A percentile compares a stretch with the other conserved stretches of the same genome.
Evolutionary conservation across 2,113 vertebrate genomes (phyloP).

Genomic region (Chaenogobius annularis): DNA sequence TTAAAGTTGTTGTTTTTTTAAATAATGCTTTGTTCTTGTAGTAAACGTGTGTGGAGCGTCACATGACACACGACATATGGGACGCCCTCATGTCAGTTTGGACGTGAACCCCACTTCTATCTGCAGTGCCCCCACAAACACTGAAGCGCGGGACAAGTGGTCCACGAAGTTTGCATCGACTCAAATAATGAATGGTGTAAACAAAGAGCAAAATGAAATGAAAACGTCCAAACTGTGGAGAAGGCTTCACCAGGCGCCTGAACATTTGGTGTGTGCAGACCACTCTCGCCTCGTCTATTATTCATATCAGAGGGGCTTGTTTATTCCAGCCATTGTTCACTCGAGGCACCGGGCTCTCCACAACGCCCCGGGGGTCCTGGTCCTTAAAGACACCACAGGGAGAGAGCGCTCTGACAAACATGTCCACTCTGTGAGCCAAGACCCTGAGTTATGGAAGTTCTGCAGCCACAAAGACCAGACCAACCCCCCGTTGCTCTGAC

Average conservation of each 20-base stretch:
- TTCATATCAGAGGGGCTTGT: constrained; percentile 64
- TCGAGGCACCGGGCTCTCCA: constrained; percentile 41
- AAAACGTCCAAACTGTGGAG: constrained; percentile 19
- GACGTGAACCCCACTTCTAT: no score
- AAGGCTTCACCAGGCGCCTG: constrained; percentile 18
- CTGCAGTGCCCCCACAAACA: no score
- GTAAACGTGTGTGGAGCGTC: no score
- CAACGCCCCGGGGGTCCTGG: constrained; percentile 46
- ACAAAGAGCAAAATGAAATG: not conserved
- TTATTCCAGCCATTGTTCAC: constrained; percentile 55
- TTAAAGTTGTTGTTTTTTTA: no score
- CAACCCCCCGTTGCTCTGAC: not conserved
- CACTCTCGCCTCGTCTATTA: constrained; percentile 63
- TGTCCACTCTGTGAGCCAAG: constrained; percentile 21
- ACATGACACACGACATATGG: no score
- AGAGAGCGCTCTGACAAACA: constrained; percentile 24
- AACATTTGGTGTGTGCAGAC: constrained; percentile 40
- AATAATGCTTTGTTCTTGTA: no score
- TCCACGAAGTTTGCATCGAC: no score
- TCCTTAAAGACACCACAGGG: constrained; percentile 54
- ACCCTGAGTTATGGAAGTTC: not conserved
- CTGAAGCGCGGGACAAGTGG: no score
- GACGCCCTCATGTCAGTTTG: no score
- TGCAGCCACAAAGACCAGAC: not conserved
- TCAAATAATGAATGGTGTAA: not conserved